Conservation (phyloP, 2,113 vertebrate genomes). For the Hiodon tergisus region DNA sequence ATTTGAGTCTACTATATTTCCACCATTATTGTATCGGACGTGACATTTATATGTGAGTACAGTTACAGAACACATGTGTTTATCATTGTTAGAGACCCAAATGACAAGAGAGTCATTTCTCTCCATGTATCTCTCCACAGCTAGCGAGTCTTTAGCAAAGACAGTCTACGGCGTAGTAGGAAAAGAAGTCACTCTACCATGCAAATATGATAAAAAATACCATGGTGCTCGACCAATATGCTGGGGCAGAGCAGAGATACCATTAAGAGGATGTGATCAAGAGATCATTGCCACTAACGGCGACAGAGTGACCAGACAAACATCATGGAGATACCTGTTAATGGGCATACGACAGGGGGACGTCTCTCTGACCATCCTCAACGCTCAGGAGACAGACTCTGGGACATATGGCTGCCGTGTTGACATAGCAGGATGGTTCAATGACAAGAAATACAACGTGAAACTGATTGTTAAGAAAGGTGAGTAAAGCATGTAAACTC, state of each 20-base stretch:
- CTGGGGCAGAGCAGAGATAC: constrained; percentile 52
- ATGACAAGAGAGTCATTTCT: background rate
- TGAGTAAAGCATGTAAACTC: constrained; percentile 26
- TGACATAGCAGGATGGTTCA: constrained; percentile 57
- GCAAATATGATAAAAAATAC: constrained; percentile 41
- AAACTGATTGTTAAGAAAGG: constrained; percentile 52
- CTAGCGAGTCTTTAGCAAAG: constrained; percentile 27
- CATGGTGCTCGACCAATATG: constrained; percentile 41
- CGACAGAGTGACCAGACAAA: constrained; percentile 28
- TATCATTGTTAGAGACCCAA: background rate
- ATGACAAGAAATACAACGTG: constrained; percentile 50
- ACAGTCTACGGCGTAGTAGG: constrained; percentile 39
- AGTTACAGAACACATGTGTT: too few species aligned
- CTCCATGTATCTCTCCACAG: constrained; percentile 4
- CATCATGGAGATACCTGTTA: constrained; percentile 49
- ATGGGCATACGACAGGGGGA: constrained; percentile 41
- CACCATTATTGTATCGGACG: too few species aligned
- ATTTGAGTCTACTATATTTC: too few species aligned
- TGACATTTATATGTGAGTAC: too few species aligned
- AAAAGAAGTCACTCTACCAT: constrained; percentile 42
- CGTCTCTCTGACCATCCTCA: constrained; percentile 52
- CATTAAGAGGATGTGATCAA: constrained; percentile 41
- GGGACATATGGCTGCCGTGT: constrained; percentile 57
- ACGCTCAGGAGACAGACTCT: constrained; percentile 39
- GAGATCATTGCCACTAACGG: constrained; percentile 49